Percentiles rank a stretch among this genome's conserved stretches.
Conservation (phyloP, 1,140 invertebrate genomes). For the Diorhabda sublineata region DNA sequence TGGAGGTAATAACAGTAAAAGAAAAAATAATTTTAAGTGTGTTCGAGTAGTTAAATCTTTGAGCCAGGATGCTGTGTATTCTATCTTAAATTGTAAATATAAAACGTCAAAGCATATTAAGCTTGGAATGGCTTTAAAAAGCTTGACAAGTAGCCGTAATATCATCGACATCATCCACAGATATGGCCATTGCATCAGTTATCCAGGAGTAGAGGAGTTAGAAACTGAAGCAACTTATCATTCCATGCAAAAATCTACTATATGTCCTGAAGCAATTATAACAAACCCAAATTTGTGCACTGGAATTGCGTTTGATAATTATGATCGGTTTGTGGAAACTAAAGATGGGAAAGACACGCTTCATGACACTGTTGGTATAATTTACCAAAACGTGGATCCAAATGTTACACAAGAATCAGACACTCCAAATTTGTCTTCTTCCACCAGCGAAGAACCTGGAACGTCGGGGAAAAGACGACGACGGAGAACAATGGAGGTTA, state of each 20-base stretch:
- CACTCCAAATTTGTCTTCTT: constrained; percentile 7
- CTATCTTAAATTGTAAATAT: constrained; percentile 17
- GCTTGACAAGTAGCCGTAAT: constrained; percentile 38
- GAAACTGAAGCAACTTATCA: constrained; percentile 39
- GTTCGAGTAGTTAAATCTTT: constrained; percentile 12
- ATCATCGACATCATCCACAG: constrained; percentile 32
- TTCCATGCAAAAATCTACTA: constrained; percentile 8
- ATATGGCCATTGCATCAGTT: constrained; percentile 37
- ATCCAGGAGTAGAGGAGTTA: constrained; percentile 37
- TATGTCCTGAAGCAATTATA: constrained; percentile 16
- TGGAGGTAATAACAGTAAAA: constrained; percentile 1
- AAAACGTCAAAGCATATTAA: constrained; percentile 38
- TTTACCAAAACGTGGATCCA: constrained; percentile 39
- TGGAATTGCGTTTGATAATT: constrained; percentile 40
- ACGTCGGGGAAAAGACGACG: background rate
- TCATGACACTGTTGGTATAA: background rate
- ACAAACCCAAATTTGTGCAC: too few species aligned
- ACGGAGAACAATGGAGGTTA: constrained; percentile 12
- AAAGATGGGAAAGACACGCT: background rate
- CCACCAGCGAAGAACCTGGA: constrained; percentile 12
- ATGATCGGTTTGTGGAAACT: constrained; percentile 48
- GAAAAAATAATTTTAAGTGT: constrained; percentile 17
- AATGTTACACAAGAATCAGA: constrained; percentile 43
- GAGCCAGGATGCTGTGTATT: constrained; percentile 25
- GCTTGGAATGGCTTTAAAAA: constrained; percentile 39